phyloP scores from a whole-genome alignment of 2,113 vertebrate genomes.

The Phoxinus phoxinus region DNA sequence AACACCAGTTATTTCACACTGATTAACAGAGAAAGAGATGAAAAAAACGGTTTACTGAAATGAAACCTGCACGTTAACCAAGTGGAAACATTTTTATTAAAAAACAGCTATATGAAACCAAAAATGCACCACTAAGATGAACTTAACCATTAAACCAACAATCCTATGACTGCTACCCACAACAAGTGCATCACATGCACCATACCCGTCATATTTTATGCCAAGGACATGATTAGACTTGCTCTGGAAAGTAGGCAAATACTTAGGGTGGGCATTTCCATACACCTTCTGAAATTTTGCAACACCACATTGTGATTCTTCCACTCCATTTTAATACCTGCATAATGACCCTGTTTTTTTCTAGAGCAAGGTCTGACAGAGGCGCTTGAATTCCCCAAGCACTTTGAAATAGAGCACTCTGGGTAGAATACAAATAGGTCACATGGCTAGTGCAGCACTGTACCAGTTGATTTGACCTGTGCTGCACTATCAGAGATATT shows the following conservation, averaged over 20 bases:
- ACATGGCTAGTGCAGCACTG: not conserved
- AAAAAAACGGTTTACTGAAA: not conserved
- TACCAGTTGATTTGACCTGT: not conserved
- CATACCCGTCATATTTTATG: not conserved
- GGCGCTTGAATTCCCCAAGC: not conserved
- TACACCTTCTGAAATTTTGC: not conserved
- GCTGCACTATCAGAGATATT: not conserved
- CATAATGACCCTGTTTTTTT: too few species aligned
- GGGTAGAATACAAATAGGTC: constrained; percentile 1
- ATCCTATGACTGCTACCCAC: not conserved
- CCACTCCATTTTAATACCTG: not conserved
- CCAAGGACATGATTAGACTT: not conserved
- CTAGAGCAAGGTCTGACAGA: too few species aligned
- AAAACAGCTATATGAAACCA: not conserved
- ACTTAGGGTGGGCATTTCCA: not conserved
- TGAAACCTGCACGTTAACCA: not conserved
- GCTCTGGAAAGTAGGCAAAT: not conserved
- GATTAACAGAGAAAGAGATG: not conserved
- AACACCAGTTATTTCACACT: not conserved
- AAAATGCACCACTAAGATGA: not conserved
- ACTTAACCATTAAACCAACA: not conserved
- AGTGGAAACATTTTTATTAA: not conserved
- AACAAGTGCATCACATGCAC: not conserved
- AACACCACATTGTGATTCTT: not conserved
- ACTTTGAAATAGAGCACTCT: not conserved